Percentiles rank a stretch among this genome's conserved stretches.
Evolutionary conservation across 1,140 invertebrate genomes (phyloP).

Genomic region (Aradophagus sp.): DNA sequence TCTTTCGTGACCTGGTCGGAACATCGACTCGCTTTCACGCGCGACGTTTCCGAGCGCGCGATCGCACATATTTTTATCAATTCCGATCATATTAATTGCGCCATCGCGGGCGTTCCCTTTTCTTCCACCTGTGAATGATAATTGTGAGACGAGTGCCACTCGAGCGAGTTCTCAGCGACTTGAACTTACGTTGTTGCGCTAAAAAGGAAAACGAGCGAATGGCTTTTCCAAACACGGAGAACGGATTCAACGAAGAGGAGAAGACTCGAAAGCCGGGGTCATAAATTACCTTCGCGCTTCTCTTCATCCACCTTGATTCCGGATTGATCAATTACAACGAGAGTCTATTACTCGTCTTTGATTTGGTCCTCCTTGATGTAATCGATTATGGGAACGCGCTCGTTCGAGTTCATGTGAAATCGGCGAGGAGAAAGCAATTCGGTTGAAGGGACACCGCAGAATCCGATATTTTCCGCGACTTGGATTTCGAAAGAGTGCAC

Average conservation of each 20-base stretch:
- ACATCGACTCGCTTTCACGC: slow-evolving; percentile 43
- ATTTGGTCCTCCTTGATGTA: slow-evolving; percentile 35
- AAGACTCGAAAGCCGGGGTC: too few relatives aligned
- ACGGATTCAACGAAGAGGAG: too few relatives aligned
- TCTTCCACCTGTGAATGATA: slow-evolving; percentile 36
- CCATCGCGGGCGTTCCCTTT: slow-evolving; percentile 9
- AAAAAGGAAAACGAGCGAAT: slow-evolving; percentile 66
- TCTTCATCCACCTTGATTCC: slow-evolving; percentile 34
- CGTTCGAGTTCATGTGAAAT: slow-evolving; percentile 26
- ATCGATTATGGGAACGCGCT: slow-evolving; percentile 51
- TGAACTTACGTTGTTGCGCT: slow-evolving; percentile 61
- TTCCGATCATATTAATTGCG: slow-evolving; percentile 26
- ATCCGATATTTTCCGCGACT: slow-evolving; percentile 41
- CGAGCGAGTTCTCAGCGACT: too few relatives aligned
- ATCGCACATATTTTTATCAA: slow-evolving; percentile 8
- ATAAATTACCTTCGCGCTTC: slow-evolving; percentile 31
- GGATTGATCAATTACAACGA: slow-evolving; percentile 40
- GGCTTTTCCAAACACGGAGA: slow-evolving; percentile 69
- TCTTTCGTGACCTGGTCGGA: slow-evolving; percentile 57
- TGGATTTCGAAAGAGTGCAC: slow-evolving; percentile 40
- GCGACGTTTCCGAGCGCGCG: slow-evolving; percentile 23
- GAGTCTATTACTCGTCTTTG: slow-evolving; percentile 38
- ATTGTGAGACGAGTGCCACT: slow-evolving; percentile 19
- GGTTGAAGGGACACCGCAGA: slow-evolving; percentile 20
- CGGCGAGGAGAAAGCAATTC: slow-evolving; percentile 32